Base-by-base conservation (phyloP, 2,113 vertebrate species). In the Malurus cyaneus region DNA sequence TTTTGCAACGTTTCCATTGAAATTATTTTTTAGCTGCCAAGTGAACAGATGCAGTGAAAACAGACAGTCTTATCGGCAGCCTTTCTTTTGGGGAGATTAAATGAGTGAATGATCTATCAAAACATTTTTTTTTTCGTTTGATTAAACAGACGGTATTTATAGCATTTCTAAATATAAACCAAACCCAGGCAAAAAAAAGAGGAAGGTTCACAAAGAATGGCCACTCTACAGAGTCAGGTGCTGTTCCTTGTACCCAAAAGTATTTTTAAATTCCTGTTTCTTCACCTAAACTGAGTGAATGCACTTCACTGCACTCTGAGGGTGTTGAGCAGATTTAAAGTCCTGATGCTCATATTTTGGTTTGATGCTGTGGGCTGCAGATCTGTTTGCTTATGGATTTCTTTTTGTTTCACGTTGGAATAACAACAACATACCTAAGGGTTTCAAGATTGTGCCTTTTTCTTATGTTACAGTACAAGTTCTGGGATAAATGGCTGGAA, bases 41-140 rank as follows among this genome's bases (percentile, higher is more conserved):
- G 84, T 88, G 92, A 95, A 94, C 92, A 96, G 92, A 97, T 96
- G 95, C 86, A 79, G 77, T 34, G 78, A 84, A 92, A 93, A 84
- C 83, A 80, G 80, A 86, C 72, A 62, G 91, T 84, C 94, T 89
- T 96, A 93, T 86, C 76, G 52, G 44, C 93, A 90, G 88, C 65
- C 80, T 92, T 92, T 91, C 78, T 92, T 94, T 80, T 34, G 64
- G 76, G 91, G 65, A 96, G 86, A 86, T 93, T 83, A 89, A 95
- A 94, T 90, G 85, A 92, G 52, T 62, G 92, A 96, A 67, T 71
- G 64, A 86, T 73, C 85, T 86, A 86, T 66, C 85, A 71, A 93
- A 95, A 90, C 54, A 61, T 86, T 88, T 74, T 83, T 91, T 91
- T 77, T 89, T 66, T 64, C 41, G 6, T 92, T 92, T 92, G 86